Evolutionary conservation across 2,797 vertebrate genomes (phyloP), one percentile per base, ranked within the genome.

Genomic region (Microctenopoma stevenorrisi): DNA sequence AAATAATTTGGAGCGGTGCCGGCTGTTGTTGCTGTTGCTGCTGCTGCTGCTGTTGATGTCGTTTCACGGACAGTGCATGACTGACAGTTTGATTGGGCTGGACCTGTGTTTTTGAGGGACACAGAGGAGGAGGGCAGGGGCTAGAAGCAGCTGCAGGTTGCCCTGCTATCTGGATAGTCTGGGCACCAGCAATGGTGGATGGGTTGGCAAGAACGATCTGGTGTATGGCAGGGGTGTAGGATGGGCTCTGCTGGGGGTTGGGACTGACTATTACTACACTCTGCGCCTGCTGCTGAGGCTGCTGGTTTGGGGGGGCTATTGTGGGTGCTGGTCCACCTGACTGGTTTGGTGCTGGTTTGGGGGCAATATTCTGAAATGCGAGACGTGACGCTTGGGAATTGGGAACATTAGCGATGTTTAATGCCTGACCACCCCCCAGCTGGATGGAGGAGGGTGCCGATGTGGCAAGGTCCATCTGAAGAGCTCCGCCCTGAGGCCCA

Each of bases 201-300:
- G 98, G 95, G 89, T 97, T 99, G 89, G 97, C 89, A 67, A 99
- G 95, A 87, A 99, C 96, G 22, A 99, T 99, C 89, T 99, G 97
- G 92, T 99, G 98, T 88, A 99, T 98, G 90, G 97, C 97, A 69
- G 98, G 97, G 91, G 95, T 87, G 4, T 96, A 99, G 0, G 95
- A 89, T 2, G 95, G 94, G 91, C 91, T 97, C 91, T 96, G 96
- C 82, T 97, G 97, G 75, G 96, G 92, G 86, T 93, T 94, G 67
- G 96, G 95, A 74, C 96, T 94, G 61, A 99, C 96, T 22, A 99
- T 97, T 54, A 99, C 96, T 53, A 99, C 95, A 14, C 97, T 97
- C 88, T 98, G 97, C 68, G 96, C 94, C 83, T 88, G 90, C 64
- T 83, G 85, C 25, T 90, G 91, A 60, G 85, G 81, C 84, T 89